Evolutionary conservation across 2,888 invertebrate genomes (phyloP), one percentile per base, ranked within the genome.

Genomic region (Temnothorax unifasciatus): DNA sequence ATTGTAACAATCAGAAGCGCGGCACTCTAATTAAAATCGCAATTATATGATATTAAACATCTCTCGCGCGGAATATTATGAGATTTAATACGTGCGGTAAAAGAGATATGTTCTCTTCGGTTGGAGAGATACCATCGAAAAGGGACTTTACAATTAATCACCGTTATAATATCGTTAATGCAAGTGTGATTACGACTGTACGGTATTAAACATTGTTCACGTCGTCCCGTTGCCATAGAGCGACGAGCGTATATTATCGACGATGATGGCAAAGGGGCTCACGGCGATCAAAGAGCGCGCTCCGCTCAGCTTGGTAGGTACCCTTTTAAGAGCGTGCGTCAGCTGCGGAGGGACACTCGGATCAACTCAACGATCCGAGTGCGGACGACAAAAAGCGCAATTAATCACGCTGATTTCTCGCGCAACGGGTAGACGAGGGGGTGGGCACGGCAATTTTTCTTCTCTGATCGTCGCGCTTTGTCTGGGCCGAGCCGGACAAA

Each of bases 371-470:
- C 34, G 50, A 29, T 21, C 57, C 38, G 41, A 47, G 59, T 57
- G 50, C 15, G 66, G 47, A 9, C 47, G 9, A 29, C 66, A 84
- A 87, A 89, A 86, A 86, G 44, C 82, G 77, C 83, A 89, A 89
- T 89, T 89, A 89, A 89, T 89, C 87, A 89, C 83, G 86, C 77
- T 83, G 74, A 83, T 88, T 79, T 61, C 34, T 79, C 34, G 44
- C 29, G 52, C 18, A 44, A 76, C 25, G 76, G 11, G 9, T 18
- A 18, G 21, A 52, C 13, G 29, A 21, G n/a, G 44, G 15, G n/a
- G 15, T 18, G 34, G 21, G 57, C 57, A 64, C 50, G 74, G 83
- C 71, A 83, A 86, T 85, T 83, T 86, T 86, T 85, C 82, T 68
- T 73, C 50, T 61, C 76, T 47, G 44, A 69, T 63, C n/a, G 34